Evolutionary conservation across 1,140 invertebrate species (phyloP), one percentile per base, ranked within the genome.

Genomic region (Lepidurus packardi): DNA sequence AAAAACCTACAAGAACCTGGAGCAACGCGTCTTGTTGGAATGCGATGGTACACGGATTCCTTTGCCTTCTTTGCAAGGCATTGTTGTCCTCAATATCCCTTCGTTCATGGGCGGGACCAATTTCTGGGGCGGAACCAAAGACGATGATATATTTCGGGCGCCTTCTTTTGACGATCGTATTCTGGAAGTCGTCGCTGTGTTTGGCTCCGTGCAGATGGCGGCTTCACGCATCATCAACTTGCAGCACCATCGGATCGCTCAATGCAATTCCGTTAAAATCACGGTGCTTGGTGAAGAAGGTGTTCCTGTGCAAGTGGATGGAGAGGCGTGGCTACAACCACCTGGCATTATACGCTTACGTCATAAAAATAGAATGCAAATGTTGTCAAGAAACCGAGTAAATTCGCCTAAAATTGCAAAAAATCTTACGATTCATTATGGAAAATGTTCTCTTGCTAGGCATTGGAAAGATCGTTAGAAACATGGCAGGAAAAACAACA

Each of bases 71-170:
- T 86, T 98, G 24, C 96, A 98, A 86, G 97, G 96, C 16, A 98
- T 98, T 82, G 96, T 98, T 16, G 94, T 99, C 74, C 87, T 98
- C 43, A 99, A 99, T 85, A 99, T 99, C 87, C 95, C 96, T 44
- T 97, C 92, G 90, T 98, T 98, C 85, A 96, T 97, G 92, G 97
- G 97, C 9, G 97, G 97, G 44, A 96, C 95, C n/a, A 98, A 98
- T 85, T 98, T 98, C 84, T 98, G 97, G 97, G 96, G 96, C 79
- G 93, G 93, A 2, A 92, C 90, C 7, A 94, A 95, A 84, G 93
- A 93, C 82, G 94, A 94, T 81, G 94, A 95, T 81, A 88, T 93
- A 16, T 97, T 96, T 83, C 85, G 95, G 13, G 90, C 93, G 1
- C 94, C 94, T 1, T 93, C 92, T 6, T 95, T 97, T 82, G 96